These are phyloP conservation scores for Belgica antarctica DNA, from an alignment of 2,888 invertebrate genomes.

Conservation along the genomic window DNA sequence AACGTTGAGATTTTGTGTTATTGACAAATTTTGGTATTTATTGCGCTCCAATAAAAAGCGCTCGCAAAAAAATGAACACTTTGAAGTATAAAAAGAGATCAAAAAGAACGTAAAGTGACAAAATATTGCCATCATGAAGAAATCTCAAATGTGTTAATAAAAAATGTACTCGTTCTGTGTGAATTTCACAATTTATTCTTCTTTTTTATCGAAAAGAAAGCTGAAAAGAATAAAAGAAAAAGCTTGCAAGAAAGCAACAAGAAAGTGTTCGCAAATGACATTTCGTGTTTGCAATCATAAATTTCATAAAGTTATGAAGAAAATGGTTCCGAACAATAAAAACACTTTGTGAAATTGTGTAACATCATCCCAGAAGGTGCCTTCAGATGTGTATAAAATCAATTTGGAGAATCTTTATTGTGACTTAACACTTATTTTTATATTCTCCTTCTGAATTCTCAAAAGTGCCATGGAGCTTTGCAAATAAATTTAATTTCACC, in stretches of 20 bases:
- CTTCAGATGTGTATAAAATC: conserved; percentile 36
- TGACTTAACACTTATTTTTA: conserved; percentile 44
- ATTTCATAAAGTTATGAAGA: not conserved
- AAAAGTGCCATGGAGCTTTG: conserved; percentile 31
- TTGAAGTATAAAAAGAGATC: not conserved
- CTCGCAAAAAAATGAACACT: conserved; percentile 2
- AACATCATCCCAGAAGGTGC: not conserved
- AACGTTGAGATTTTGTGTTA: conserved; percentile 2
- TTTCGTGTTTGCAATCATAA: not conserved
- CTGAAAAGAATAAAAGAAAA: not conserved
- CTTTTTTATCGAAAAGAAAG: conserved; percentile 18
- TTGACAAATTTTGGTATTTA: conserved; percentile 10
- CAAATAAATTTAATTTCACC: conserved; percentile 42
- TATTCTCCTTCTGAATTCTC: conserved; percentile 28
- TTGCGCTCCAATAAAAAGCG: not conserved
- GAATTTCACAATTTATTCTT: not conserved
- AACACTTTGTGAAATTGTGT: conserved; percentile 12
- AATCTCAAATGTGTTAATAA: conserved; percentile 23
- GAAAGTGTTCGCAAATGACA: not conserved
- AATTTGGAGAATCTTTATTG: conserved; percentile 42
- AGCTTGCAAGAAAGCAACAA: conserved; percentile 23
- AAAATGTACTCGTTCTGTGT: not conserved
- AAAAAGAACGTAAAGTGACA: conserved; percentile 7
- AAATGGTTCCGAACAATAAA: not conserved
- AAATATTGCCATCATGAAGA: conserved; percentile 4